Evolutionary conservation across 2,888 invertebrate species (phyloP).

Genomic region (Ecliptopera silaceata): DNA sequence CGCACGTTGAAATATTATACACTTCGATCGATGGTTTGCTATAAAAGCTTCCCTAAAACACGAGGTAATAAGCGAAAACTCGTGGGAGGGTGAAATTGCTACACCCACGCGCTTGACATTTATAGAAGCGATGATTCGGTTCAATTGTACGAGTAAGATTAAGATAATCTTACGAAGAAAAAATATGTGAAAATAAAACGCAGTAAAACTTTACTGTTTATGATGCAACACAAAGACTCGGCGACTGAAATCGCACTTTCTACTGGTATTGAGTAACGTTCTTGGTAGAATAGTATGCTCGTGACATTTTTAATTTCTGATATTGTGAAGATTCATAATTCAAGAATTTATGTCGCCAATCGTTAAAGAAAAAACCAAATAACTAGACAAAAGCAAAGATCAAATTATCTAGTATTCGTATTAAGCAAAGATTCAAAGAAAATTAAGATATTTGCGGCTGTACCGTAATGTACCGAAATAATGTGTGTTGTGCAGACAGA

Average conservation of each 20-base stretch:
- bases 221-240: slow-evolving; percentile 62
- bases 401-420: not conserved
- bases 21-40: slow-evolving; percentile 31
- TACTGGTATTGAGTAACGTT: slow-evolving; percentile 68
- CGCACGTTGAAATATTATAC: slow-evolving; percentile 31
- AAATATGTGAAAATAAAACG: slow-evolving; percentile 18
- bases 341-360: not conserved
- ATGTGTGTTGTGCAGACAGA: slow-evolving; percentile 4
- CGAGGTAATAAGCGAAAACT: slow-evolving; percentile 34
- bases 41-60: slow-evolving; percentile 37
- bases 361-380: not conserved
- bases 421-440: not conserved
- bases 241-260: slow-evolving; percentile 69
- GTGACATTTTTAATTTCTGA: slow-evolving; percentile 53
- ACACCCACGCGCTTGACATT: slow-evolving; percentile 49
- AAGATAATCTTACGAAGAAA: slow-evolving; percentile 25
- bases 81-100: slow-evolving; percentile 50
- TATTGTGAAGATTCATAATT: not conserved
- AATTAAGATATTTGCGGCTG: not conserved
- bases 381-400: not conserved
- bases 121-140: slow-evolving; percentile 48
- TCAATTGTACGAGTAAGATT: slow-evolving; percentile 29
- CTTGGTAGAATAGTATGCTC: slow-evolving; percentile 48
- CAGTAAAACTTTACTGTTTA: slow-evolving; percentile 42
- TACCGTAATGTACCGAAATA: not conserved